Conservation (phyloP, 2,888 invertebrate genomes). For the Glyphotaelius pellucidus region DNA sequence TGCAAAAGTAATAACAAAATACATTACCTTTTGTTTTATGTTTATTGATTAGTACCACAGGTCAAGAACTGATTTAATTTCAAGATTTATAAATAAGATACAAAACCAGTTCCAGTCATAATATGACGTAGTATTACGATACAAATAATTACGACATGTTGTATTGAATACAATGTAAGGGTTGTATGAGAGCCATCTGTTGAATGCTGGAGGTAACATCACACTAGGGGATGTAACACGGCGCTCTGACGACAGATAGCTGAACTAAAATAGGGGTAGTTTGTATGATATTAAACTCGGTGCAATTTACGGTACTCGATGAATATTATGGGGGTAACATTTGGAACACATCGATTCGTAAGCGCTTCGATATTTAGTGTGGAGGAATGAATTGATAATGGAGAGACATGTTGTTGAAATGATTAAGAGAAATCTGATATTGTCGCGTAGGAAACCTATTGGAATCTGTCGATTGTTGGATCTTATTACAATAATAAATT, state of each 20-base stretch:
- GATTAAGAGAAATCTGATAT: neutral
- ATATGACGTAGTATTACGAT: neutral
- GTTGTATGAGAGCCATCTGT: constrained; percentile 43
- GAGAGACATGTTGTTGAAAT: neutral
- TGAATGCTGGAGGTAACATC: neutral
- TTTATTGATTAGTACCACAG: neutral
- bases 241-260: constrained; percentile 46
- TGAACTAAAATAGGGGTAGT: constrained; percentile 48
- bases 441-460: neutral
- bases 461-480: neutral
- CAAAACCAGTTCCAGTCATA: neutral
- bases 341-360: neutral
- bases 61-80: neutral
- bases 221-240: constrained; percentile 22
- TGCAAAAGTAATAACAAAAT: neutral
- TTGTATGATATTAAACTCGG: neutral
- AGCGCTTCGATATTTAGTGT: neutral
- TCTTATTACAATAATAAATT: neutral
- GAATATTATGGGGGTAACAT: neutral
- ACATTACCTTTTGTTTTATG: neutral
- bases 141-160: neutral
- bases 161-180: neutral
- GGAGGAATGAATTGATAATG: neutral
- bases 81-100: neutral
- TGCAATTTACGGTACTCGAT: neutral